phyloP scores from a whole-genome alignment of 2,797 vertebrate genomes.

The Parambassis ranga region DNA sequence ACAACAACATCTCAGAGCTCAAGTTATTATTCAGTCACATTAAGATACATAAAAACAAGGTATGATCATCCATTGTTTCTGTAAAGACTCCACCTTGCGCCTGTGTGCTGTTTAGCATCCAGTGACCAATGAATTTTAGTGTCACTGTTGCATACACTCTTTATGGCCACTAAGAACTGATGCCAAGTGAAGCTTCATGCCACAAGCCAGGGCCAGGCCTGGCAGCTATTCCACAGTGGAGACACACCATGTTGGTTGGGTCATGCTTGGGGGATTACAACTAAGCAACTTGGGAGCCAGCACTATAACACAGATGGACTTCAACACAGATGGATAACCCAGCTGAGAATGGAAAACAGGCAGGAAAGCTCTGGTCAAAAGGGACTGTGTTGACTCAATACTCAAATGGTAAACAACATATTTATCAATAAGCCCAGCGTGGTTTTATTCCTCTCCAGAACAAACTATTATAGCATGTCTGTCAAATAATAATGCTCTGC shows the following conservation, averaged over 20 bases:
- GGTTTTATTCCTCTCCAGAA: conserved; percentile 1
- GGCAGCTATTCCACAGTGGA: conserved; percentile 54
- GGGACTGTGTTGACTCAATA: conserved; percentile 15
- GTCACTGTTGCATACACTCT: conserved; percentile 28
- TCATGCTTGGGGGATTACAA: conserved; percentile 73
- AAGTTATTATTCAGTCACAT: too few species aligned
- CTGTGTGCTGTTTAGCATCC: conserved; percentile 10
- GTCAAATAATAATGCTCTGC: neutral
- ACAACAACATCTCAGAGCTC: neutral
- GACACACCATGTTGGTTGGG: conserved; percentile 53
- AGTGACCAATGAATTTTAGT: conserved; percentile 50
- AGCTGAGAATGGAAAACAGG: conserved; percentile 55
- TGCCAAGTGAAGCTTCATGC: conserved; percentile 69
- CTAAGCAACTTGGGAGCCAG: conserved; percentile 63
- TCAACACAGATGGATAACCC: conserved; percentile 70
- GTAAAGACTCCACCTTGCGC: neutral
- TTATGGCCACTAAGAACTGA: conserved; percentile 49
- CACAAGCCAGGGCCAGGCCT: conserved; percentile 63
- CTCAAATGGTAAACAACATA: neutral
- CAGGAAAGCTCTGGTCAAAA: conserved; percentile 47
- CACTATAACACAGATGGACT: conserved; percentile 72
- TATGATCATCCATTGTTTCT: neutral
- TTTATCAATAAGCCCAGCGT: neutral
- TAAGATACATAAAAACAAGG: neutral
- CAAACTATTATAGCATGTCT: neutral